Percentiles rank a stretch among this genome's conserved stretches.
Evolutionary conservation across 2,888 invertebrate genomes (phyloP).

Genomic region (Carterocephalus palaemon): DNA sequence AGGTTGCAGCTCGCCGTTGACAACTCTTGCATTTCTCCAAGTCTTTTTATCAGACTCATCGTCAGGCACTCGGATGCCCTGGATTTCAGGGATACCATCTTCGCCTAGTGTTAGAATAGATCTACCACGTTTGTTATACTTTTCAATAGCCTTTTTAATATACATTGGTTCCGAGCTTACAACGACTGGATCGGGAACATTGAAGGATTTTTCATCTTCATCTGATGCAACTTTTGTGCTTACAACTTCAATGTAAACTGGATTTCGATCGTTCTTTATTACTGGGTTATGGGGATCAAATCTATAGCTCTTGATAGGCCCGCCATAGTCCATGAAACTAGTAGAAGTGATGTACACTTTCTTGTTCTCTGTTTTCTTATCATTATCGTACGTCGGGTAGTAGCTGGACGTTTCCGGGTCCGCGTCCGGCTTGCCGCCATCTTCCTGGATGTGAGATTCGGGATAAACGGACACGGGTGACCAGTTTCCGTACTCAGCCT

Average conservation of each 20-base stretch:
- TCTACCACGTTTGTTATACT: slow-evolving; percentile 80
- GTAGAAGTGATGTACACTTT: slow-evolving; percentile 73
- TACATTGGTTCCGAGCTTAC: slow-evolving; percentile 83
- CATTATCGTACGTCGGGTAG: slow-evolving; percentile 71
- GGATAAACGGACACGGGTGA: slow-evolving; percentile 74
- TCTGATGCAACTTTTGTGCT: slow-evolving; percentile 69
- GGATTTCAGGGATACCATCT: slow-evolving; percentile 88
- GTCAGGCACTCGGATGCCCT: slow-evolving; percentile 90
- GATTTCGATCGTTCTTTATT: slow-evolving; percentile 77
- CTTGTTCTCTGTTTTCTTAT: slow-evolving; percentile 63
- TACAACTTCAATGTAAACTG: slow-evolving; percentile 74
- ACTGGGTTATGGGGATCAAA: slow-evolving; percentile 73
- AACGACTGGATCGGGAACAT: slow-evolving; percentile 83
- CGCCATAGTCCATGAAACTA: slow-evolving; percentile 63
- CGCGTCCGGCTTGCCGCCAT: slow-evolving; percentile 58
- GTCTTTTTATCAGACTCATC: slow-evolving; percentile 89
- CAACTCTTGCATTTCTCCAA: slow-evolving; percentile 93
- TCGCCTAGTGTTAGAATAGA: slow-evolving; percentile 82
- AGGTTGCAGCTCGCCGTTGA: slow-evolving; percentile 88
- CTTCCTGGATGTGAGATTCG: slow-evolving; percentile 68
- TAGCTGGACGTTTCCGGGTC: slow-evolving; percentile 67
- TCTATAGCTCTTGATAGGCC: slow-evolving; percentile 66
- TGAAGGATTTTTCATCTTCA: slow-evolving; percentile 62
- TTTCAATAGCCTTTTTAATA: slow-evolving; percentile 74
- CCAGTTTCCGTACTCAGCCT: slow-evolving; percentile 76